Evolutionary conservation across 2,797 vertebrate species (phyloP), one percentile per base, ranked within the genome.

Genomic region (Hydrolagus colliei): DNA sequence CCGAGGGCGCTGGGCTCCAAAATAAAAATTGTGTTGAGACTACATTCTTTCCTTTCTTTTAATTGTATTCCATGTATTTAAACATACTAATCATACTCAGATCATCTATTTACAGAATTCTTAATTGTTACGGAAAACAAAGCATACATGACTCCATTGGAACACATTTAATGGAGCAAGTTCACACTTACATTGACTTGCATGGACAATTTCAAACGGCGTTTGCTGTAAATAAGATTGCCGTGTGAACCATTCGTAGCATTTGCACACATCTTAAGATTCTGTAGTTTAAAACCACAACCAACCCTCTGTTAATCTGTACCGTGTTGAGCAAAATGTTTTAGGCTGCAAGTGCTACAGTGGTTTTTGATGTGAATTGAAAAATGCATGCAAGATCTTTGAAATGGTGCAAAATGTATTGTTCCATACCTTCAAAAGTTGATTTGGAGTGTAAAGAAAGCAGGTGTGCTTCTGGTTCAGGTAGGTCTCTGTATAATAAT

Each of bases 61-160:
- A 75, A 35, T 59, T 76, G 18, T 9, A 59, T 9, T 76, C 16
- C 18, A 59, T 59, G 27, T 74, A 76, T 76, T 76, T 76, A 52
- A 76, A 76, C 18, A 76, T 4, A 59, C 41, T 59, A 76, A 59
- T 76, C 41, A 82, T 88, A 86, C 75, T 73, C 86, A 87, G 86
- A 86, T 77, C 72, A 61, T 90, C 88, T 88, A 86, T 87, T 87
- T 91, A 88, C 91, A 92, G 92, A 89, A 92, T 91, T 90, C 59
- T 93, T 88, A 88, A 88, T 91, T 87, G 87, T 89, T 89, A 89
- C 86, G 89, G 87, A 86, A 89, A 87, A 82, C 89, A 88, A 87
- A 86, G 86, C 8, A 27, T n/a, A 1, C 86, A 14, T 71, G 61
- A 63, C 86, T 87, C 87, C 89, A 85, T 86, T 87, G 78, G n/a